Evolutionary conservation across 2,888 invertebrate species (phyloP).

Genomic region (Stenotaenia linearis): DNA sequence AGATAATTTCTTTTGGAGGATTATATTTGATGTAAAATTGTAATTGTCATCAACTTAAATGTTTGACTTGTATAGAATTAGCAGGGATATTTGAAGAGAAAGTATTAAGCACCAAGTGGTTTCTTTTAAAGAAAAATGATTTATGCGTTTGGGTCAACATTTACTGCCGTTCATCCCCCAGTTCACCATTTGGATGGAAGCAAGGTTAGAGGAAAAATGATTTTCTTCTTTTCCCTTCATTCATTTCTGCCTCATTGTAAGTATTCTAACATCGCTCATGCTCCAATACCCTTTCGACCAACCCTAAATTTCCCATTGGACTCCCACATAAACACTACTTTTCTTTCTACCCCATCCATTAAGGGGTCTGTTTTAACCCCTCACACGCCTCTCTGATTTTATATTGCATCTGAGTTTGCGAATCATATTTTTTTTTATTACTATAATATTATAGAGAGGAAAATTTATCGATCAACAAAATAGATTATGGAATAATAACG

Average conservation of each 20-base stretch:
- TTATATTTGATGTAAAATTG: too few species aligned
- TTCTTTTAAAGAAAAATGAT: not conserved
- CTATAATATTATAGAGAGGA: not conserved
- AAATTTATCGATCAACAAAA: not conserved
- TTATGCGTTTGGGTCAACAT: not conserved
- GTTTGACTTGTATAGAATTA: too few species aligned
- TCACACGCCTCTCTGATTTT: conserved; percentile 2
- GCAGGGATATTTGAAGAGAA: too few species aligned
- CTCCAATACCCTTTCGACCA: not conserved
- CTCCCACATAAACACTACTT: conserved; percentile 11
- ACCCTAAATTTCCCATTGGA: conserved; percentile 11
- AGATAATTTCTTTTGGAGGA: too few species aligned
- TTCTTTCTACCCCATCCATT: not conserved
- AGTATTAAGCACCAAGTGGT: too few species aligned
- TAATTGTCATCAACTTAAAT: too few species aligned
- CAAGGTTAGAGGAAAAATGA: not conserved
- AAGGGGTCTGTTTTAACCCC: conserved; percentile 2
- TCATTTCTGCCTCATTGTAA: conserved; percentile 15
- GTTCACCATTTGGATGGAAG: not conserved
- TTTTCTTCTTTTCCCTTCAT: not conserved
- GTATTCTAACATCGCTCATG: not conserved
- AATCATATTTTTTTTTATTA: not conserved
- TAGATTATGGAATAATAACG: not conserved
- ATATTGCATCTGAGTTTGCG: not conserved
- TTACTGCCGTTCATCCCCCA: not conserved